Percentiles rank a stretch among this genome's conserved stretches.
Evolutionary conservation across 2,113 vertebrate species (phyloP).

Genomic region (Sapayoa aenigma): DNA sequence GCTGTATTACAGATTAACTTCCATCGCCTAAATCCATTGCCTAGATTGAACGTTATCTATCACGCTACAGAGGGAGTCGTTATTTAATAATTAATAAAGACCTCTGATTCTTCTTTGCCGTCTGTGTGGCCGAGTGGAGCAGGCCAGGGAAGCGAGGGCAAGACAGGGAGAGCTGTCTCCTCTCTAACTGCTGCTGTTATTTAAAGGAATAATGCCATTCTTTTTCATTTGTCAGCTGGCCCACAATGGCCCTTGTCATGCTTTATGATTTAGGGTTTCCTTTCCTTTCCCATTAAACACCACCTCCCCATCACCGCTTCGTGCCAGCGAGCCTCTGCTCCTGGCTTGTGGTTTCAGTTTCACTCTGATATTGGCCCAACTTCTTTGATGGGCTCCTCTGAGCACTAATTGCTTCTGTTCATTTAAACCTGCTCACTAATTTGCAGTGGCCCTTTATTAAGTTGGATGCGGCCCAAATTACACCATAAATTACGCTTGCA

Average conservation of each 20-base stretch:
- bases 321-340: slow-evolving; percentile 53
- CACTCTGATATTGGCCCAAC: slow-evolving; percentile 64
- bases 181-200: slow-evolving; percentile 71
- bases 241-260: slow-evolving; percentile 75
- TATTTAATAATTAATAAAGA: slow-evolving; percentile 87
- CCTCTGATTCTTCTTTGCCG: slow-evolving; percentile 53
- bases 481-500: slow-evolving; percentile 67
- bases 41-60: slow-evolving; percentile 72
- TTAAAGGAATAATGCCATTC: slow-evolving; percentile 77
- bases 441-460: slow-evolving; percentile 77
- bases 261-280: slow-evolving; percentile 76
- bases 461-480: slow-evolving; percentile 75
- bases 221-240: slow-evolving; percentile 78
- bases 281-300: slow-evolving; percentile 76
- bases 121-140: slow-evolving; percentile 32
- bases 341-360: slow-evolving; percentile 61
- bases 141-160: slow-evolving; percentile 49
- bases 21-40: slow-evolving; percentile 16
- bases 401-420: slow-evolving; percentile 78
- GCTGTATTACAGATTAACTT: slow-evolving; percentile 50
- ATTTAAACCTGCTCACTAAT: slow-evolving; percentile 78
- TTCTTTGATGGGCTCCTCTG: slow-evolving; percentile 71
- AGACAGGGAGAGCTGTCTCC: slow-evolving; percentile 62
- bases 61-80: slow-evolving; percentile 65
- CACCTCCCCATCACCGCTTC: slow-evolving; percentile 56